Conservation (phyloP, 2,888 invertebrate genomes). For the Odontocerum albicorne region DNA sequence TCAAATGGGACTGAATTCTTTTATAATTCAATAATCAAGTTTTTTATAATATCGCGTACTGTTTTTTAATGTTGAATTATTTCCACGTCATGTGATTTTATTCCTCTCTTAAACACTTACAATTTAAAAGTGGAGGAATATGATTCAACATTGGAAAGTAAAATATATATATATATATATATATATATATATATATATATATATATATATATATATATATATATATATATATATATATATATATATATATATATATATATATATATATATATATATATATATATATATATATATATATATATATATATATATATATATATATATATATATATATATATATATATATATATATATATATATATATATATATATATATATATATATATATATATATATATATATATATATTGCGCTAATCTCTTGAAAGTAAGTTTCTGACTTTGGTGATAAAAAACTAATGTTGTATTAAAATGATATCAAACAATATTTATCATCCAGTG, state of each 20-base stretch:
- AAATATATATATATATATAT: conserved; percentile 6
- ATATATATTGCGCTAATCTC: too few relatives aligned
- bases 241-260: conserved; percentile 7
- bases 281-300: conserved; percentile 7
- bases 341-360: conserved; percentile 7
- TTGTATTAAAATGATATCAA: too few relatives aligned
- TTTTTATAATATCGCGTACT: too few relatives aligned
- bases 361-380: conserved; percentile 7
- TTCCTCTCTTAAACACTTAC: too few relatives aligned
- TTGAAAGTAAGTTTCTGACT: too few relatives aligned
- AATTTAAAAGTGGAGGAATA: too few relatives aligned
- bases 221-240: conserved; percentile 7
- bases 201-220: conserved; percentile 7
- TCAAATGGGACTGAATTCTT: too few relatives aligned
- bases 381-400: neutral
- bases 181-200: conserved; percentile 7
- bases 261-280: conserved; percentile 7
- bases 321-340: conserved; percentile 7
- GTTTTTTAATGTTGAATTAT: too few relatives aligned
- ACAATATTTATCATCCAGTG: too few relatives aligned
- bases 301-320: conserved; percentile 7
- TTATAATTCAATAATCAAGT: too few relatives aligned
- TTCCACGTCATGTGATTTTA: too few relatives aligned
- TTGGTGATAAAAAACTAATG: too few relatives aligned
- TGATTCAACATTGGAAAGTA: neutral